Percentiles rank a stretch among this genome's conserved stretches.
Conservation (phyloP, 2,797 vertebrate species). For the Gobionotothen gibberifrons region DNA sequence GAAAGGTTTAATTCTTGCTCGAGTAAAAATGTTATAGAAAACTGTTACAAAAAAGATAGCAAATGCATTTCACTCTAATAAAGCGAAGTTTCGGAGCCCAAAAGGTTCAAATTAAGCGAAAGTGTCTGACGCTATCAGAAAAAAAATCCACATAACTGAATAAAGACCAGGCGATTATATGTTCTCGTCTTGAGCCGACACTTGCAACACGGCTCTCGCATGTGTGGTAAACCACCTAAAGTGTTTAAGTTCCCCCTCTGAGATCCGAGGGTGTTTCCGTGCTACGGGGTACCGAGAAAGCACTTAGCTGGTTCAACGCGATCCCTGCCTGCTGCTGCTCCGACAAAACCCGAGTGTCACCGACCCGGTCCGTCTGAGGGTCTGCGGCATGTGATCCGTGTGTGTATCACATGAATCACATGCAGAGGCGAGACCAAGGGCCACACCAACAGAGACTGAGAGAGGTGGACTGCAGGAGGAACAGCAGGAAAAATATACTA, state of each 20-base stretch:
- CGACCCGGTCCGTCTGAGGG: constrained; percentile 22
- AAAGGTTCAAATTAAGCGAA: not conserved
- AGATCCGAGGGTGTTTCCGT: constrained; percentile 55
- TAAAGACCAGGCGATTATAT: not conserved
- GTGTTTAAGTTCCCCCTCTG: constrained; percentile 57
- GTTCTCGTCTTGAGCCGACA: constrained; percentile 19
- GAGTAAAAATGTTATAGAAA: not conserved
- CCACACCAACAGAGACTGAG: not conserved
- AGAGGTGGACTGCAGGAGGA: not conserved
- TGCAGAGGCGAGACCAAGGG: constrained; percentile 18
- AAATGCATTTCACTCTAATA: not conserved
- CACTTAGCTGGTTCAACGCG: constrained; percentile 56
- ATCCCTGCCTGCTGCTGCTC: constrained; percentile 27
- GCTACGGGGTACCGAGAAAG: constrained; percentile 59
- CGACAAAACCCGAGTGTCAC: constrained; percentile 52
- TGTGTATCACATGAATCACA: constrained; percentile 40
- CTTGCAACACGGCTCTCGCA: constrained; percentile 35
- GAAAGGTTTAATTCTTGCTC: not conserved
- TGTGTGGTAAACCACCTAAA: constrained; percentile 67
- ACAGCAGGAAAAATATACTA: not conserved
- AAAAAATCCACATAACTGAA: constrained; percentile 1
- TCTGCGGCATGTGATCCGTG: constrained; percentile 46
- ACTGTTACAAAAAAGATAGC: not conserved
- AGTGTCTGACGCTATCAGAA: not conserved
- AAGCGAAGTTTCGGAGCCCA: not conserved